phyloP scores from a whole-genome alignment of 1,140 invertebrate species.

The Pseudomyrmex concolor region DNA sequence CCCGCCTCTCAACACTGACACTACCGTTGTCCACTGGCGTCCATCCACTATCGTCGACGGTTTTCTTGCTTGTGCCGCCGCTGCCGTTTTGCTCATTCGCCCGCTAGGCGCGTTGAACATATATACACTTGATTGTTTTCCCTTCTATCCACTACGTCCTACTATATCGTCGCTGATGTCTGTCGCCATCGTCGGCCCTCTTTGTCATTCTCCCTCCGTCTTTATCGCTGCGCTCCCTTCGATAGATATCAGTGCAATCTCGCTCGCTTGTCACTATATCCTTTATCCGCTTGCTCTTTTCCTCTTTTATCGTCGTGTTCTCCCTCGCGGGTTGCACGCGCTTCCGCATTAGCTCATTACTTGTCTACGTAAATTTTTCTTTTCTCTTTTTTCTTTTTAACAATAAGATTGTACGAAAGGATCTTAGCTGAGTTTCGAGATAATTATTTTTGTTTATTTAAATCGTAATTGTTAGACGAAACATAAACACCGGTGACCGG shows the following conservation, averaged over 20 bases:
- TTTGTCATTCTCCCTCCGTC: neutral
- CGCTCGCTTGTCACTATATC: neutral
- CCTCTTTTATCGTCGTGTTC: constrained; percentile 12
- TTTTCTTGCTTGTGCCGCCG: constrained; percentile 64
- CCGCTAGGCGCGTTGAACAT: constrained; percentile 16
- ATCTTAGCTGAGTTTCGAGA: neutral
- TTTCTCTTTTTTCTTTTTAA: constrained; percentile 3
- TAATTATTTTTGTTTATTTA: constrained; percentile 1
- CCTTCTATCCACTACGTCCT: constrained; percentile 15
- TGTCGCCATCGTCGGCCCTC: neutral
- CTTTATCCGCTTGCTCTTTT: constrained; percentile 24
- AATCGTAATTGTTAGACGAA: neutral
- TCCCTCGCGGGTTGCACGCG: constrained; percentile 5
- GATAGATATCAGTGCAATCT: neutral
- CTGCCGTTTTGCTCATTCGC: constrained; percentile 17
- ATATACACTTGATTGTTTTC: constrained; percentile 19
- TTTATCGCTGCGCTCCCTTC: neutral
- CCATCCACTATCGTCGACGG: constrained; percentile 38
- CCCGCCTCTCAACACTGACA: constrained; percentile 70
- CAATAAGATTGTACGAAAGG: neutral
- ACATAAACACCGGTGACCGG: too few species aligned
- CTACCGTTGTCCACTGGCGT: constrained; percentile 61
- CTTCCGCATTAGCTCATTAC: constrained; percentile 12
- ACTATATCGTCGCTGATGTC: neutral
- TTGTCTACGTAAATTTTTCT: too few species aligned